These are phyloP conservation scores for Drosophila serrata DNA, from an alignment of 1,140 invertebrate species.

Conservation along the genomic window DNA sequence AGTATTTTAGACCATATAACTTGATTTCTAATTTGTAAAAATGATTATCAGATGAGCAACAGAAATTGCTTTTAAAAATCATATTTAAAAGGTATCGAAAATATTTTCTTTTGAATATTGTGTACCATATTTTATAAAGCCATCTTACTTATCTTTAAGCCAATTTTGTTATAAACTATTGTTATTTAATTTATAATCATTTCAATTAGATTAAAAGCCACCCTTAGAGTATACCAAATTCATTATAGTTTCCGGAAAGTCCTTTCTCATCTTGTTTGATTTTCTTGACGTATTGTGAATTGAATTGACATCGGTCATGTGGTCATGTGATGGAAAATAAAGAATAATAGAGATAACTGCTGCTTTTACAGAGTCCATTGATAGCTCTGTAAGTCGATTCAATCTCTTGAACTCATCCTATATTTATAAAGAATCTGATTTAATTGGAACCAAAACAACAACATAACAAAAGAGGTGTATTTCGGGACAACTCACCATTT, in stretches of 20 bases:
- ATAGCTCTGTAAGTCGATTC: constrained; percentile 10
- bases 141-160: too few species aligned
- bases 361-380: constrained; percentile 12
- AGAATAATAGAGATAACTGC: constrained; percentile 13
- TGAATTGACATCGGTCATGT: constrained; percentile 25
- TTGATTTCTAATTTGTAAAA: background rate
- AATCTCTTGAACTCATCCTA: background rate
- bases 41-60: background rate
- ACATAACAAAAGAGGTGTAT: background rate
- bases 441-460: constrained; percentile 28
- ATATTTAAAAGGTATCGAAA: background rate
- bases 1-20: background rate
- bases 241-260: background rate
- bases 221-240: background rate
- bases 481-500: background rate
- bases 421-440: constrained; percentile 8
- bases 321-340: constrained; percentile 2
- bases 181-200: background rate
- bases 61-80: background rate
- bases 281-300: constrained; percentile 8
- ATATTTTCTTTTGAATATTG: too few species aligned
- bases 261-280: constrained; percentile 2
- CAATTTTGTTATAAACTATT: too few species aligned
- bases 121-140: too few species aligned
- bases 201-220: background rate